Evolutionary conservation across 2,888 invertebrate species (phyloP).

Genomic region (Orthosia gothica): DNA sequence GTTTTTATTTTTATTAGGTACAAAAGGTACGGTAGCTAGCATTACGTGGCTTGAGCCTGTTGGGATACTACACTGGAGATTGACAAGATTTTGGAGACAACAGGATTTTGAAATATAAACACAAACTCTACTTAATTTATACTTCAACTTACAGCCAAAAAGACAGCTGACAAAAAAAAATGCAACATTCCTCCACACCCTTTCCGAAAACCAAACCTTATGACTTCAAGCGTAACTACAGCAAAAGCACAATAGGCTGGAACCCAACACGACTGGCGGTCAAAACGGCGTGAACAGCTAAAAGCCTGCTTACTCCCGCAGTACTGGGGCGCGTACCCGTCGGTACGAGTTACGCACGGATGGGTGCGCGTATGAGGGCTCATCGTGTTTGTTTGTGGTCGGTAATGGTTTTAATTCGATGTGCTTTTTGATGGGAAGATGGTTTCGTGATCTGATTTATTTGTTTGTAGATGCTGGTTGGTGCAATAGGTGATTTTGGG

Average conservation of each 20-base stretch:
- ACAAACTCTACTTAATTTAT: background rate
- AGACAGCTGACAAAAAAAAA: conserved; percentile 4
- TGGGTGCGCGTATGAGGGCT: conserved; percentile 57
- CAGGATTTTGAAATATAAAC: background rate
- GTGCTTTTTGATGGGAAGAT: conserved; percentile 51
- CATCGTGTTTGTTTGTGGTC: conserved; percentile 54
- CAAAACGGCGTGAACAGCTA: conserved; percentile 70
- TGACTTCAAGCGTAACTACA: conserved; percentile 47
- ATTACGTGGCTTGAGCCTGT: background rate
- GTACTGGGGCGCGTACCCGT: conserved; percentile 58
- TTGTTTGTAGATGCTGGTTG: background rate
- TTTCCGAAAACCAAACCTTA: conserved; percentile 9
- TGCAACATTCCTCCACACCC: background rate
- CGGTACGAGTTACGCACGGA: conserved; percentile 67
- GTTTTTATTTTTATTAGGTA: conserved; percentile 32
- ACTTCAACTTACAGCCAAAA: background rate
- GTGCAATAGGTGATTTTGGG: background rate
- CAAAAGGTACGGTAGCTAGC: conserved; percentile 33
- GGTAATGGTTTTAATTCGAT: conserved; percentile 58
- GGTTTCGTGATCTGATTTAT: background rate
- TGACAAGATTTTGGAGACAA: background rate
- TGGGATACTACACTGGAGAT: background rate
- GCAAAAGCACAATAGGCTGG: conserved; percentile 47
- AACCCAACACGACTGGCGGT: conserved; percentile 66
- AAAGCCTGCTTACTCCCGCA: conserved; percentile 50